A percentile compares a stretch with the other conserved stretches of the same genome.
These are phyloP conservation scores for Anabacerthia variegaticeps DNA, from an alignment of 2,797 vertebrate genomes.

Conservation along the genomic window DNA sequence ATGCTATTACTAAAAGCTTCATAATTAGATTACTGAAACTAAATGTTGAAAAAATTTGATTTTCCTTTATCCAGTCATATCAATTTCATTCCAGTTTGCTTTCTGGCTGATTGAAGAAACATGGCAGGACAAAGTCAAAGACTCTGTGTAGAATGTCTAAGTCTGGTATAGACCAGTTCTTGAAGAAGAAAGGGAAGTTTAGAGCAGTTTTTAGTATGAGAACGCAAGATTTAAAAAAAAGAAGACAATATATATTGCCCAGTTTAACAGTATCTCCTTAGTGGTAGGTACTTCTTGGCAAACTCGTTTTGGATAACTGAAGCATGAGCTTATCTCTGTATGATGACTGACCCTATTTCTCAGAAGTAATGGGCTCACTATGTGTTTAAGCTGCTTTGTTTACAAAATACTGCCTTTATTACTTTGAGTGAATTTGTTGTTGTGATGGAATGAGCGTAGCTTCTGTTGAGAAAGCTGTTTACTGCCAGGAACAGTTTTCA, in stretches of 20 bases:
- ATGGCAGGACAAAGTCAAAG: constrained; percentile 60
- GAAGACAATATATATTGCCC: fast-evolving
- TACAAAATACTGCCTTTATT: background rate
- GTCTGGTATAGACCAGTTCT: background rate
- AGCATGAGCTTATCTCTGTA: background rate
- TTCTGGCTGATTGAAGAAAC: constrained; percentile 64
- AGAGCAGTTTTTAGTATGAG: background rate
- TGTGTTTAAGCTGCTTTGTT: background rate
- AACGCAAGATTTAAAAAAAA: background rate
- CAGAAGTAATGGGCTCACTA: background rate
- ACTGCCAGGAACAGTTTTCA: background rate
- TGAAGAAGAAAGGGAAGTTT: background rate
- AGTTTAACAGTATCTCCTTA: background rate
- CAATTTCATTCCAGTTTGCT: constrained; percentile 64
- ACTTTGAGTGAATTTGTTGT: background rate
- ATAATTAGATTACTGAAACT: constrained; percentile 79
- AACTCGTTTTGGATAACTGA: background rate
- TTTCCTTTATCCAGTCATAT: constrained; percentile 77
- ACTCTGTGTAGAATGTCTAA: background rate
- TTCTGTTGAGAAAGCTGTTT: background rate
- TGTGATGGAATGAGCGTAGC: background rate
- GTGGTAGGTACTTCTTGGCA: background rate
- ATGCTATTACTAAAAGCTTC: constrained; percentile 80
- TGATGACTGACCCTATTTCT: background rate
- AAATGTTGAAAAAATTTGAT: constrained; percentile 74